These are phyloP conservation scores for Bombus pascuorum DNA, from an alignment of 1,140 invertebrate species.

Conservation along the genomic window DNA sequence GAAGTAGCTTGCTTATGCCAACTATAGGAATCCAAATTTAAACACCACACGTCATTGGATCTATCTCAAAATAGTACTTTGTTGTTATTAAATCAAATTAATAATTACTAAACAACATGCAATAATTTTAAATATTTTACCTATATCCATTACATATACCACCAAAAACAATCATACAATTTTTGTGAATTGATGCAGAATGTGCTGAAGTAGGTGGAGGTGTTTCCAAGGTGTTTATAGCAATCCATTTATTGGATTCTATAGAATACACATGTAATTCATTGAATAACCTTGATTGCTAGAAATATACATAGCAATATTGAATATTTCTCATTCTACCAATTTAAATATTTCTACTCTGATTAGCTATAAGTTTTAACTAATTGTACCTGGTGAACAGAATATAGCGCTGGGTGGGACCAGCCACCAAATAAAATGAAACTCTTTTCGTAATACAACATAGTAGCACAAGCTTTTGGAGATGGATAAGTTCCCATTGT, in stretches of 20 bases:
- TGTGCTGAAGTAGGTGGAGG: slow-evolving; percentile 94
- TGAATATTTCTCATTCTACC: not conserved
- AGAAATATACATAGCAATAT: slow-evolving; percentile 58
- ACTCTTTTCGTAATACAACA: slow-evolving; percentile 92
- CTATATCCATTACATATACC: slow-evolving; percentile 83
- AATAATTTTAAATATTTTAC: slow-evolving; percentile 57
- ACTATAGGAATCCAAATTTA: slow-evolving; percentile 89
- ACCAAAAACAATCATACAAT: slow-evolving; percentile 96
- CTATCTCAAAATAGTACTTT: slow-evolving; percentile 73
- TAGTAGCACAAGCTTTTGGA: slow-evolving; percentile 96
- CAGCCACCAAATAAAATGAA: slow-evolving; percentile 97
- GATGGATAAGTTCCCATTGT: slow-evolving; percentile 95
- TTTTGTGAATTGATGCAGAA: slow-evolving; percentile 93
- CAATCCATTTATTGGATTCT: slow-evolving; percentile 91
- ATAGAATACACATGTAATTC: slow-evolving; percentile 96
- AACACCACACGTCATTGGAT: slow-evolving; percentile 95
- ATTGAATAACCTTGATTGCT: slow-evolving; percentile 92
- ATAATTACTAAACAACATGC: not conserved
- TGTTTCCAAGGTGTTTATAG: slow-evolving; percentile 85
- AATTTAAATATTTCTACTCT: not conserved
- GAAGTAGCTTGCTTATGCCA: slow-evolving; percentile 91
- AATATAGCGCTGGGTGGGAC: slow-evolving; percentile 96
- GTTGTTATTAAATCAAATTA: slow-evolving; percentile 30
- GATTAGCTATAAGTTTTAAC: slow-evolving; percentile 9
- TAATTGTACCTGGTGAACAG: slow-evolving; percentile 89